A percentile compares a stretch with the other conserved stretches of the same genome.
Conservation (phyloP, 2,113 vertebrate genomes). For the Ceratotherium simum region DNA sequence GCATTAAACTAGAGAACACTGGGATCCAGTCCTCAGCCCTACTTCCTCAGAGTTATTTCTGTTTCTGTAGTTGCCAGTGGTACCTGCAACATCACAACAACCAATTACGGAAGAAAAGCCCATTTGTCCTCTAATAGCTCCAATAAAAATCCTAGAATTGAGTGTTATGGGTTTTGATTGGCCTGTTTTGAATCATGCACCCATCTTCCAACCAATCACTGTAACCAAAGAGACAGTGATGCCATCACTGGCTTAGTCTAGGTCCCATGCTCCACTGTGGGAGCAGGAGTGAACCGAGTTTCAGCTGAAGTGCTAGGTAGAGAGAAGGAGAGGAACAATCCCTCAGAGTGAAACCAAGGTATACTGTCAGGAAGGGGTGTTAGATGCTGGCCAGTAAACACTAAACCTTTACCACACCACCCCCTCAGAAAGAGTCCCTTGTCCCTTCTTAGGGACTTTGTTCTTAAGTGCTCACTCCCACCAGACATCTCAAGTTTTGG, state of each 20-base stretch:
- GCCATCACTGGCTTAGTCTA: background rate
- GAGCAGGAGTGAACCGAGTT: background rate
- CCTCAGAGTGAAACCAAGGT: background rate
- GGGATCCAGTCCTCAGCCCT: background rate
- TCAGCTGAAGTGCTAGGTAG: background rate
- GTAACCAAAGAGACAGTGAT: background rate
- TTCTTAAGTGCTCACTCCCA: background rate
- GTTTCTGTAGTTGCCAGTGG: background rate
- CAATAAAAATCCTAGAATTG: background rate
- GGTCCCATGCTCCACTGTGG: background rate
- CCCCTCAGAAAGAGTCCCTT: background rate
- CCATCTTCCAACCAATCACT: background rate
- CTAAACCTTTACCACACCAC: background rate
- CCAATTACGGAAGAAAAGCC: background rate
- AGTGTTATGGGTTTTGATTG: background rate
- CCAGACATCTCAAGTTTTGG: background rate
- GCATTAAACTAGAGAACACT: background rate
- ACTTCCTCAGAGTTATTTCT: background rate
- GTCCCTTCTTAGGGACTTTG: background rate
- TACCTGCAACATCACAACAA: background rate
- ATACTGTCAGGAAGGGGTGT: background rate
- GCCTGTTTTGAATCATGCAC: background rate
- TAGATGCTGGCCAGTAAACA: background rate
- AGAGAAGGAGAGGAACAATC: background rate
- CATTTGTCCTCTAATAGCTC: background rate